phyloP scores from a whole-genome alignment of 2,797 vertebrate genomes.

The Chiloscyllium punctatum region DNA sequence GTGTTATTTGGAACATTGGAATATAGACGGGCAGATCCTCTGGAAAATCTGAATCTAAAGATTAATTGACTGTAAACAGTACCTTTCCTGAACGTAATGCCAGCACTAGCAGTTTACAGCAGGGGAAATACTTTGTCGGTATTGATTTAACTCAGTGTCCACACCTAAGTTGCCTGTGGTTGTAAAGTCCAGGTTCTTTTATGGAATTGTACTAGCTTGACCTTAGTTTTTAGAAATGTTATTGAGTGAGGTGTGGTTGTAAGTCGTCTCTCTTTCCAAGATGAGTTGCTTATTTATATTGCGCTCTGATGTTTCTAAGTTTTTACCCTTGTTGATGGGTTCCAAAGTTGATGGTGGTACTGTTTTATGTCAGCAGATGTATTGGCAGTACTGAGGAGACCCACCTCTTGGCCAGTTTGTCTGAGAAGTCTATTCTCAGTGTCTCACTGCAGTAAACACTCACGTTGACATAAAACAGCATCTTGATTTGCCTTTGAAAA shows the following conservation, averaged over 20 bases:
- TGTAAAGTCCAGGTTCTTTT: neutral
- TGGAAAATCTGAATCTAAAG: neutral
- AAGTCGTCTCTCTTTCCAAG: neutral
- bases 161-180: neutral
- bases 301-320: neutral
- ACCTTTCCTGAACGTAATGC: neutral
- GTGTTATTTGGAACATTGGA: neutral
- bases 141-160: neutral
- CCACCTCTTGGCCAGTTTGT: neutral
- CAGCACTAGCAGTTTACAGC: neutral
- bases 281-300: neutral
- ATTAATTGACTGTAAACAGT: neutral
- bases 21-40: neutral
- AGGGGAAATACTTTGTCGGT: neutral
- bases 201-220: neutral
- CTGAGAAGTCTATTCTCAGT: neutral
- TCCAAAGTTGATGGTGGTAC: neutral
- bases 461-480: neutral
- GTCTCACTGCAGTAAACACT: neutral
- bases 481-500: neutral
- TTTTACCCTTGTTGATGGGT: neutral
- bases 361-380: neutral
- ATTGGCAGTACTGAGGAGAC: neutral
- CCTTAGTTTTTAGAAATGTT: neutral
- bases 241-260: neutral